phyloP scores from a whole-genome alignment of 2,113 vertebrate species.

The Hippoglossus stenolepis region DNA sequence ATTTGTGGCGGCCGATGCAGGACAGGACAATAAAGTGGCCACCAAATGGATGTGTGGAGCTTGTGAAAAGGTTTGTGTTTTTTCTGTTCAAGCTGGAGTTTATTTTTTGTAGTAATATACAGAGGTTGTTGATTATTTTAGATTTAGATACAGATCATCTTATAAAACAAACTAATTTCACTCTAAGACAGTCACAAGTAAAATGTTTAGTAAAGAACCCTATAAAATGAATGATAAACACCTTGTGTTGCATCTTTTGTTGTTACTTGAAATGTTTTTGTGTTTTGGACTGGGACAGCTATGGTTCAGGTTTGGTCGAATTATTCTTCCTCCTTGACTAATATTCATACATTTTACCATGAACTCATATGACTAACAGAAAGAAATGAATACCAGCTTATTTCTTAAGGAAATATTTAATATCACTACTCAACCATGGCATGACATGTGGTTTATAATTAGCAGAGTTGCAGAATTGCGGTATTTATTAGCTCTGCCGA shows the following conservation, averaged over 20 bases:
- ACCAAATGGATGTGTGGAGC: constrained; percentile 38
- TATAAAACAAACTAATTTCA: too few relatives aligned
- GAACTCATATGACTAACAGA: neutral
- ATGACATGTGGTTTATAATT: neutral
- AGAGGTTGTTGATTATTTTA: neutral
- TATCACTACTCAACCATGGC: neutral
- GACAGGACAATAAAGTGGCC: constrained; percentile 46
- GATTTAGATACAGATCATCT: too few relatives aligned
- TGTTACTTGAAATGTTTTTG: neutral
- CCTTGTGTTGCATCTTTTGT: neutral
- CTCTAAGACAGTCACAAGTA: too few relatives aligned
- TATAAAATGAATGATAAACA: too few relatives aligned
- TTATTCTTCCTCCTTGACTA: too few relatives aligned
- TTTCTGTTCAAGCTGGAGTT: neutral
- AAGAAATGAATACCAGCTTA: neutral
- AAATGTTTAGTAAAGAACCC: too few relatives aligned
- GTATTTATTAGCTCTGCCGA: neutral
- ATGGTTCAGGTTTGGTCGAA: too few relatives aligned
- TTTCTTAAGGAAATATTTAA: neutral
- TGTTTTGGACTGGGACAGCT: too few relatives aligned
- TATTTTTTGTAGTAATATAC: neutral
- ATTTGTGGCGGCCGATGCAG: constrained; percentile 52
- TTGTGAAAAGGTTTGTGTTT: constrained; percentile 18
- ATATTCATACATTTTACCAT: too few relatives aligned
- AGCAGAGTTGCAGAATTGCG: neutral